Evolutionary conservation across 2,113 vertebrate species (phyloP), one percentile per base, ranked within the genome.

Genomic region (Murina feae): DNA sequence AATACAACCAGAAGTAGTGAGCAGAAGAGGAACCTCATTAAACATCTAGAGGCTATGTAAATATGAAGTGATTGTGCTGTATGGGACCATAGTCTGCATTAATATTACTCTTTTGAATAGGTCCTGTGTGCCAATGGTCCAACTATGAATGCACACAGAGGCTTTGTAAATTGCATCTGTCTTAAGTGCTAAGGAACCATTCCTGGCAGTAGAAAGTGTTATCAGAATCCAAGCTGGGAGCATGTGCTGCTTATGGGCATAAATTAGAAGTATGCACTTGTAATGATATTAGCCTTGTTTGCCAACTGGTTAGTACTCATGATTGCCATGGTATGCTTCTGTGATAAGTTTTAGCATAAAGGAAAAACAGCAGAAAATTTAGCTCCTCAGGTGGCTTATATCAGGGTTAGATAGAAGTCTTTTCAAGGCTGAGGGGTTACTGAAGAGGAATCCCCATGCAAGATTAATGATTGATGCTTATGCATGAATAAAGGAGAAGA

Each of bases 361-460:
- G 95, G 90, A 95, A 92, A 92, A 96, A 65, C 37, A 86, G 88
- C 96, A 95, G 94, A 92, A 92, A 95, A 90, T 85, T 88, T 88
- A 51, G 87, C 68, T 85, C 88, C 94, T 93, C 94, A 86, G 87
- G 92, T 76, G 94, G 68, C 28, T 94, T 79, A 4, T 66, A 90
- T 96, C 68, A 85, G 42, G 49, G 89, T 58, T 28, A 51, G 87
- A 92, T 60, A 75, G 85, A 90, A 82, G 68, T 71, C 82, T 74
- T 95, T 96, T 90, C 90, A 90, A 95, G 92, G 95, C 72, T 90
- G 82, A 86, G n/a, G 8, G 75, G 85, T 68, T 82, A 93, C 93
- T 86, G 90, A 84, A 87, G 75, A 95, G 55, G 87, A 92, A 88
- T 82, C 55, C 3, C 12, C 63, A 92, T 88, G 94, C 94, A 92